A percentile compares a stretch with the other conserved stretches of the same genome.
phyloP scores from a whole-genome alignment of 2,797 vertebrate species.

The Bucorvus abyssinicus region DNA sequence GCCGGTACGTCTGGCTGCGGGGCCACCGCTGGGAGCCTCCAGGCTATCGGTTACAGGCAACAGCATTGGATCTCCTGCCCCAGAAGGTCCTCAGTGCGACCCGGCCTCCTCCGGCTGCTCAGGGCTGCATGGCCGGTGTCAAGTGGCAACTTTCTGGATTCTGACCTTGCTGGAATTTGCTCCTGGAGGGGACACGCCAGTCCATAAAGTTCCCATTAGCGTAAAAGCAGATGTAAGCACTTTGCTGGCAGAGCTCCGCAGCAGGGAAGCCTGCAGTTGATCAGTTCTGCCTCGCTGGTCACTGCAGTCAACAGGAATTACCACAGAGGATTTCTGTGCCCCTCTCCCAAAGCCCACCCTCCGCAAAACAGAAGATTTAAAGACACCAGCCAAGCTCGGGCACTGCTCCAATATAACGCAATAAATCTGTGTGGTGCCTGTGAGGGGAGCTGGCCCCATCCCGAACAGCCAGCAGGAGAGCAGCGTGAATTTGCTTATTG shows the following conservation, averaged over 20 bases:
- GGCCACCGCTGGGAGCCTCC: not conserved
- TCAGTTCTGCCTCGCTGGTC: slow-evolving; percentile 65
- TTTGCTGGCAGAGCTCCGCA: slow-evolving; percentile 56
- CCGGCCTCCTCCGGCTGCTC: not conserved
- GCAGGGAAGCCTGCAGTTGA: slow-evolving; percentile 59
- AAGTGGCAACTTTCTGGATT: slow-evolving; percentile 55
- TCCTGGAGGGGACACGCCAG: slow-evolving; percentile 7
- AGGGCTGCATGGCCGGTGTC: not conserved
- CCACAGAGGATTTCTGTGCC: slow-evolving; percentile 7
- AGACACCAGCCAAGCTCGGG: slow-evolving; percentile 29
- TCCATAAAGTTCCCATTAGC: slow-evolving; percentile 60
- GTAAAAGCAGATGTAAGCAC: slow-evolving; percentile 63
- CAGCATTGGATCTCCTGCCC: not conserved
- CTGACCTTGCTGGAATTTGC: slow-evolving; percentile 60
- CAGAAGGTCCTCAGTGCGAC: slow-evolving; percentile 14
- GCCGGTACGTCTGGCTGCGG: not conserved
- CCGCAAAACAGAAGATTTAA: slow-evolving; percentile 1
- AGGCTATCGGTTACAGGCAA: not conserved
- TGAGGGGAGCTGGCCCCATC: not conserved
- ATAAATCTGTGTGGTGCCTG: not conserved
- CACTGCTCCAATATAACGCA: not conserved
- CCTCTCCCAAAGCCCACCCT: slow-evolving; percentile 4
- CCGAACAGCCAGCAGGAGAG: not conserved
- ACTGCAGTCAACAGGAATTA: slow-evolving; percentile 64
- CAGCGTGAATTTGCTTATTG: not conserved